Percentiles rank a stretch among this genome's conserved stretches.
phyloP scores from a whole-genome alignment of 64 coral and sea anemone genomes.

The Acropora tenuis region DNA sequence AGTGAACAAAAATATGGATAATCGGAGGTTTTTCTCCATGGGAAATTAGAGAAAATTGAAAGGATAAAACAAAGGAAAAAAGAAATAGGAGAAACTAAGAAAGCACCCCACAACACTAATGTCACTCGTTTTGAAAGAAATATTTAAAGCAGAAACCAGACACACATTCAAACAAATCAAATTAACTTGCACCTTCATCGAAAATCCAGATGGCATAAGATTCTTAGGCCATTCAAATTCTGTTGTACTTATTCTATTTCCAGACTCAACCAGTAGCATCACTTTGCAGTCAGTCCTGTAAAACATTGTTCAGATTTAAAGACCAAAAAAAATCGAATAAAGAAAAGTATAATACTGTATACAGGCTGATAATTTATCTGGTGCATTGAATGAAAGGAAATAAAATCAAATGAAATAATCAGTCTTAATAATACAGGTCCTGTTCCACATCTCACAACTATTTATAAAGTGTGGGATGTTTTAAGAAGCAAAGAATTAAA shows the following conservation, averaged over 20 bases:
- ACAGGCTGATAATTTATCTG: no score
- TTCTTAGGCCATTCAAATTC: slow-evolving; percentile 99
- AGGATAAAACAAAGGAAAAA: no score
- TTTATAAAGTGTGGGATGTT: slow-evolving; percentile 85
- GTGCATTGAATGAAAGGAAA: no score
- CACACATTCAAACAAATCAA: no score
- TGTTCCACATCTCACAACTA: slow-evolving; percentile 94
- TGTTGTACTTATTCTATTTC: slow-evolving; percentile 86
- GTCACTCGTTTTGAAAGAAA: no score
- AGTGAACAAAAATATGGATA: no score
- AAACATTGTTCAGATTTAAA: not conserved
- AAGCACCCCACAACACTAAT: no score
- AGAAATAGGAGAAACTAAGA: no score
- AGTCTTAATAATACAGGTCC: slow-evolving; percentile 97
- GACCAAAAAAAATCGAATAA: not conserved
- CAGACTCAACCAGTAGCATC: slow-evolving; percentile 91
- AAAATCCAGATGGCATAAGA: slow-evolving; percentile 95
- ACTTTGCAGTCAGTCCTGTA: slow-evolving; percentile 86
- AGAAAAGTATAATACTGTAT: not conserved
- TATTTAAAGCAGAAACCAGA: no score
- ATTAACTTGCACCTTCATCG: slow-evolving; percentile 83
- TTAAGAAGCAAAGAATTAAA: not conserved
- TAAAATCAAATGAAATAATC: no score
- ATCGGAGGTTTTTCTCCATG: no score
- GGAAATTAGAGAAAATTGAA: no score